phyloP scores from a whole-genome alignment of 2,797 vertebrate genomes.

The Periophthalmus magnuspinnatus region DNA sequence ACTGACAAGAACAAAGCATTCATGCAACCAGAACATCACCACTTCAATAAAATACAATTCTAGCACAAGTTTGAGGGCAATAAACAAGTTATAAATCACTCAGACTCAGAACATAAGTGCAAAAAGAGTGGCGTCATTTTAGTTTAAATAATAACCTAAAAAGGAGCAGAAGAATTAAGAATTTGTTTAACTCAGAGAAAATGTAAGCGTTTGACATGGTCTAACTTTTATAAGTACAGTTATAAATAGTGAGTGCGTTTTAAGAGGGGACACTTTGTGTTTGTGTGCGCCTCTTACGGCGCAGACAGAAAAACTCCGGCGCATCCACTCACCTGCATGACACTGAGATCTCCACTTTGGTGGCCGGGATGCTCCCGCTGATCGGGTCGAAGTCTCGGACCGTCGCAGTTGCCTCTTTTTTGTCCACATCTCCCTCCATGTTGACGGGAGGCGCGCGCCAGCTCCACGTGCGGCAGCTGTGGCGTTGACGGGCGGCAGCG shows the following conservation, averaged over 20 bases:
- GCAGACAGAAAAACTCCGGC: slow-evolving; percentile 15
- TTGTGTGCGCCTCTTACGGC: not conserved
- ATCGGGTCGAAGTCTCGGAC: slow-evolving; percentile 86
- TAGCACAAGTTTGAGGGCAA: not conserved
- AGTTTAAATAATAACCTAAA: not conserved
- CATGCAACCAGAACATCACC: not conserved
- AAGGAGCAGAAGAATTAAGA: not conserved
- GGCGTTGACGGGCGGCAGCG: slow-evolving; percentile 39
- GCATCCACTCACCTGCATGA: slow-evolving; percentile 87
- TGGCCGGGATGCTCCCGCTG: slow-evolving; percentile 88
- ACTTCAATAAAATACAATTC: not conserved
- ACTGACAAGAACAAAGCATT: not conserved
- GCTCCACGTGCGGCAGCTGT: slow-evolving; percentile 59
- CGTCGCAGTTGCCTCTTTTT: slow-evolving; percentile 86
- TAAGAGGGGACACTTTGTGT: too few species aligned
- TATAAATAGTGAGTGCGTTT: not conserved
- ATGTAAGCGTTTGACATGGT: not conserved
- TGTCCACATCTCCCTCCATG: slow-evolving; percentile 89
- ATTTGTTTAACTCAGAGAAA: not conserved
- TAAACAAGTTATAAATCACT: not conserved
- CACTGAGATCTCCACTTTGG: slow-evolving; percentile 95
- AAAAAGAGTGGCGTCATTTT: not conserved
- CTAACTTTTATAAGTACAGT: not conserved
- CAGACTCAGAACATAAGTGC: not conserved
- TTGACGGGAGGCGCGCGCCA: slow-evolving; percentile 62